Conservation (phyloP, 2,113 vertebrate species). For the Macquaria ambigua region DNA sequence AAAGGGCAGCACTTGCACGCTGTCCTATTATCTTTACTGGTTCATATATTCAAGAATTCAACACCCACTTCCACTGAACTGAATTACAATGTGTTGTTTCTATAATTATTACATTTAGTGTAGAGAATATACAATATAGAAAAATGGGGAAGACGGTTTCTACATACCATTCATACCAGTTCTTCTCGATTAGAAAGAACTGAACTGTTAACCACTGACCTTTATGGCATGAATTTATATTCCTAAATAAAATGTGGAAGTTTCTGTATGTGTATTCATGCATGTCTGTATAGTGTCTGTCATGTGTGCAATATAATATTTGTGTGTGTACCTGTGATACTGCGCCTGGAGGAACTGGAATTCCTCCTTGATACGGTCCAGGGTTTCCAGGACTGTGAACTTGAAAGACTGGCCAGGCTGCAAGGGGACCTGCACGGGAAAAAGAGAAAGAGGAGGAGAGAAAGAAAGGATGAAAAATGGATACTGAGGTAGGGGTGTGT, state of each 20-base stretch:
- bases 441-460: slow-evolving; percentile 6
- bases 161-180: not conserved
- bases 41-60: slow-evolving; percentile 15
- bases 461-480: slow-evolving; percentile 32
- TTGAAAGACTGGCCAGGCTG: slow-evolving; percentile 94
- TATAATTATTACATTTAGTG: slow-evolving; percentile 1
- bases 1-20: slow-evolving; percentile 6
- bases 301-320: not conserved
- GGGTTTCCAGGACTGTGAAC: slow-evolving; percentile 93
- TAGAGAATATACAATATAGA: not conserved
- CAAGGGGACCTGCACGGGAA: slow-evolving; percentile 84
- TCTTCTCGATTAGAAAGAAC: not conserved
- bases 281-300: not conserved
- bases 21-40: slow-evolving; percentile 26
- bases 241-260: not conserved
- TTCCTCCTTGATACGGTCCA: slow-evolving; percentile 94
- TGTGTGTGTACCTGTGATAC: slow-evolving; percentile 88
- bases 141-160: not conserved
- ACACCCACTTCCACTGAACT: slow-evolving; percentile 1
- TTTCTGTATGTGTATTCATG: not conserved
- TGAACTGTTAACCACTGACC: not conserved
- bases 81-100: slow-evolving; percentile 13
- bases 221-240: not conserved
- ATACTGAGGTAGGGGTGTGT: not conserved
- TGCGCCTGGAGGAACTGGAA: slow-evolving; percentile 95